Base-by-base conservation (phyloP, 2,888 invertebrate genomes). In the Tachystola acroxantha region DNA sequence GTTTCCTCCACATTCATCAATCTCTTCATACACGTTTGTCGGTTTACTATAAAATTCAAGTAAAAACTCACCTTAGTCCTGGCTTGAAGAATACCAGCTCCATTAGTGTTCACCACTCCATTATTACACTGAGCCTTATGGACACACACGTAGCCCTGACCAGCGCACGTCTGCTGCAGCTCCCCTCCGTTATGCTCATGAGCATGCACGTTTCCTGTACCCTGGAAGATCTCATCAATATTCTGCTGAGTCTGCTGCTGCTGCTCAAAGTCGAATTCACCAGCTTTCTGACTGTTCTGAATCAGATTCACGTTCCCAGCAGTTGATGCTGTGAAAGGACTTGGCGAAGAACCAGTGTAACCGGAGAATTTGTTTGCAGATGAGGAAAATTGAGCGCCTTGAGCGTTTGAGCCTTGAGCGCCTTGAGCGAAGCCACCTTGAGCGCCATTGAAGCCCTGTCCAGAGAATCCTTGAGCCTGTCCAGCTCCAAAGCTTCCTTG, bases 71-170 rank as follows among this genome's bases (percentile, higher is more conserved):
- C 91, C 88, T 82, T 79, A 37, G 78, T 79, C 39, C 78, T 85
- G 1, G 86, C 81, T 52, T 88, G 88, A 22, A 85, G 63, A 0
- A 88, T 55, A 27, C 76, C 84, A 24, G 79, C 81, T 7, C 85
- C 88, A 39, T 87, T 84, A 3, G 69, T 76, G 58, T 79, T 87
- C 39, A 88, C 88, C 0, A 89, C 86, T 12, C 92, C 92, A 42
- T 91, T 89, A 43, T 81, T 64, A 60, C 93, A 93, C 48, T 88
- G 80, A 1, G 88, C 67, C 43, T 88, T 90, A 1, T 81, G 71
- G 0, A 92, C 91, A 61, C 93, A 93, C 28, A 89, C 77, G 57
- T 88, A 88, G 5, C 89, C 90, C 33, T 82, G 73, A 0, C 89
- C 91, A 42, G 74, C 76, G 55, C 92, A 92, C 9, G 87, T 80